Evolutionary conservation across 1,140 invertebrate genomes (phyloP).

Genomic region (Lamellibrachia luymesi): DNA sequence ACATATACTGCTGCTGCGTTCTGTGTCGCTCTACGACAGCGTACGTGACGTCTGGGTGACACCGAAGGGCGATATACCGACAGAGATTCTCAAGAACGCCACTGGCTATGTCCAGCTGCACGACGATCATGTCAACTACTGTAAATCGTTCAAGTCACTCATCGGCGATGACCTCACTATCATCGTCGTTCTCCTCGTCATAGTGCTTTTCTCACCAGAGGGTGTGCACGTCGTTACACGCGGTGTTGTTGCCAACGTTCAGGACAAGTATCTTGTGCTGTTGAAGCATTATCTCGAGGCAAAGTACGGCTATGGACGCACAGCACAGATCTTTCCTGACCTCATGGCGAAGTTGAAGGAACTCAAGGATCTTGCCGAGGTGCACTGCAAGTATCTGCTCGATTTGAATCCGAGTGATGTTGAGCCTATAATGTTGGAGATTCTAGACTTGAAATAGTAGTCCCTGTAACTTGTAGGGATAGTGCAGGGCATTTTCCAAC

Average conservation of each 20-base stretch:
- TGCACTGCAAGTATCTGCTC: conserved; percentile 81
- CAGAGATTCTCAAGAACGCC: conserved; percentile 46
- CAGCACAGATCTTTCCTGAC: conserved; percentile 56
- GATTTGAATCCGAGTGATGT: conserved; percentile 86
- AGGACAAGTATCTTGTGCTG: conserved; percentile 89
- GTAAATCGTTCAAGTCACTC: conserved; percentile 44
- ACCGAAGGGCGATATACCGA: conserved; percentile 41
- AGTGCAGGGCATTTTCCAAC: not conserved
- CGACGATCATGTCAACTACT: conserved; percentile 49
- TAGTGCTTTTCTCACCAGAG: conserved; percentile 83
- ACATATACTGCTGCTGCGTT: conserved; percentile 81
- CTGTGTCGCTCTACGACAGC: conserved; percentile 78
- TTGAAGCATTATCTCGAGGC: conserved; percentile 84
- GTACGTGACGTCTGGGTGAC: conserved; percentile 72
- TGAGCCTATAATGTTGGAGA: conserved; percentile 87
- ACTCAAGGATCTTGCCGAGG: conserved; percentile 79
- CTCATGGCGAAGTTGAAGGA: conserved; percentile 84
- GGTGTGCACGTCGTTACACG: conserved; percentile 75
- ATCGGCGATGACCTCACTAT: conserved; percentile 59
- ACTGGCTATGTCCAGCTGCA: conserved; percentile 50
- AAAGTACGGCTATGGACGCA: conserved; percentile 60
- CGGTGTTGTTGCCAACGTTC: conserved; percentile 66
- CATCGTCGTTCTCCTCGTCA: conserved; percentile 83
- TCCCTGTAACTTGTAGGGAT: not conserved
- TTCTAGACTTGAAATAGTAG: conserved; percentile 77